A percentile compares a stretch with the other conserved stretches of the same genome.
phyloP scores from a whole-genome alignment of 2,113 vertebrate species.

The Perca schrenkii region DNA sequence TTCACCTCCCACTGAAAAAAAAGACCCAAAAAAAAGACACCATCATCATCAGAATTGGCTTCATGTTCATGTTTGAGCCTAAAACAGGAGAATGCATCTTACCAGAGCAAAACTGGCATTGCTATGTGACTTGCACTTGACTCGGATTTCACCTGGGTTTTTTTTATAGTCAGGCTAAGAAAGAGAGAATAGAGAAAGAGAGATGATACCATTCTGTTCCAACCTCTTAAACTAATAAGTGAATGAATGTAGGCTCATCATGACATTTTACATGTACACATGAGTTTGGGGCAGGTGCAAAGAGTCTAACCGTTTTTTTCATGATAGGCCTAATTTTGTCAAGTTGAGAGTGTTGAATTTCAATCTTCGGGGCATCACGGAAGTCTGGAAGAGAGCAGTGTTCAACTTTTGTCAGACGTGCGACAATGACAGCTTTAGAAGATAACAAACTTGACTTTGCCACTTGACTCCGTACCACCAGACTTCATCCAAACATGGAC shows the following conservation, averaged over 20 bases:
- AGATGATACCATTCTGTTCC: not conserved
- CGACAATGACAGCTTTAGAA: not conserved
- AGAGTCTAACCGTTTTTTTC: constrained; percentile 32
- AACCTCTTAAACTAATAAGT: not conserved
- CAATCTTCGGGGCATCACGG: not conserved
- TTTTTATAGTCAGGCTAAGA: not conserved
- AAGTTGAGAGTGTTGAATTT: constrained; percentile 11
- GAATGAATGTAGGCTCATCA: not conserved
- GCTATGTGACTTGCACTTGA: not conserved
- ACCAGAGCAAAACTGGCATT: constrained; percentile 13
- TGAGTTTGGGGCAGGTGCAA: not conserved
- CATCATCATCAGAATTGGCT: not conserved
- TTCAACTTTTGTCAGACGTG: not conserved
- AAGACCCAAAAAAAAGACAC: not conserved
- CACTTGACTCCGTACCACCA: constrained; percentile 47
- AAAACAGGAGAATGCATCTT: not conserved
- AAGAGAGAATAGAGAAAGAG: not conserved
- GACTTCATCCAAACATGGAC: constrained; percentile 45
- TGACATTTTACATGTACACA: not conserved
- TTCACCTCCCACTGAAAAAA: constrained; percentile 71
- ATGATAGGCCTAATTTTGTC: not conserved
- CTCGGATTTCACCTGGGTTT: accelerated
- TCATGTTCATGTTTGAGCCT: not conserved
- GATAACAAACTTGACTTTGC: not conserved
- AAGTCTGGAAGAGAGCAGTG: constrained; percentile 48